Evolutionary conservation across 2,888 invertebrate genomes (phyloP).

Genomic region (Aelia acuminata): DNA sequence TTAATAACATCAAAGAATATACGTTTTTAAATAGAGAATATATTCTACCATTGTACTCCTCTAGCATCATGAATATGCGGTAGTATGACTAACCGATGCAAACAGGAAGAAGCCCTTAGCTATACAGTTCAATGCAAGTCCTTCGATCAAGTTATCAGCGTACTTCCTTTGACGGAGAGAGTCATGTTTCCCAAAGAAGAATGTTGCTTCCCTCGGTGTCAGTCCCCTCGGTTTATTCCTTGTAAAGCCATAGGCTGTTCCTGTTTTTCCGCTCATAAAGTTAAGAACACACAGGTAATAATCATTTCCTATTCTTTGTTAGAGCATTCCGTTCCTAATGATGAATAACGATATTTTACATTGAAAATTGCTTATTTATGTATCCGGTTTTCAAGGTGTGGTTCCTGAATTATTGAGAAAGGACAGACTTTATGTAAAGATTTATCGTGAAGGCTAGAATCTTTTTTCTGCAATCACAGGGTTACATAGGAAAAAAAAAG

Average conservation of each 20-base stretch:
- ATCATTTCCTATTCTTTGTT: conserved; percentile 1
- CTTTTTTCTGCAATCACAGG: no score
- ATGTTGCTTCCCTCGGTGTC: not conserved
- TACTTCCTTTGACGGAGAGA: not conserved
- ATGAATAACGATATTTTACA: no score
- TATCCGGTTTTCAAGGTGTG: no score
- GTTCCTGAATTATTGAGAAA: no score
- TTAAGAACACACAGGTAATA: not conserved
- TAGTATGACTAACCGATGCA: not conserved
- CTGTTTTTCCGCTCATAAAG: not conserved
- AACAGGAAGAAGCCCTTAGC: not conserved
- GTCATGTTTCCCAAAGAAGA: not conserved
- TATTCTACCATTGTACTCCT: not conserved
- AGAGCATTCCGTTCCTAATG: not conserved
- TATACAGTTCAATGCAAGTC: conserved; percentile 16
- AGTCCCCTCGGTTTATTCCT: not conserved
- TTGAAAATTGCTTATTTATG: no score
- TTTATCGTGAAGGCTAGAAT: no score
- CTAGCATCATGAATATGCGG: not conserved
- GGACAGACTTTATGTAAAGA: no score
- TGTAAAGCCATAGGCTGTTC: not conserved
- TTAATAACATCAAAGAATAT: no score
- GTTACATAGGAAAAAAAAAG: no score
- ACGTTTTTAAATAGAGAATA: not conserved
- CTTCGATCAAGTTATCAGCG: not conserved